Evolutionary conservation across 1,140 invertebrate species (phyloP), one percentile per base, ranked within the genome.

Genomic region (Bicyclus anynana): DNA sequence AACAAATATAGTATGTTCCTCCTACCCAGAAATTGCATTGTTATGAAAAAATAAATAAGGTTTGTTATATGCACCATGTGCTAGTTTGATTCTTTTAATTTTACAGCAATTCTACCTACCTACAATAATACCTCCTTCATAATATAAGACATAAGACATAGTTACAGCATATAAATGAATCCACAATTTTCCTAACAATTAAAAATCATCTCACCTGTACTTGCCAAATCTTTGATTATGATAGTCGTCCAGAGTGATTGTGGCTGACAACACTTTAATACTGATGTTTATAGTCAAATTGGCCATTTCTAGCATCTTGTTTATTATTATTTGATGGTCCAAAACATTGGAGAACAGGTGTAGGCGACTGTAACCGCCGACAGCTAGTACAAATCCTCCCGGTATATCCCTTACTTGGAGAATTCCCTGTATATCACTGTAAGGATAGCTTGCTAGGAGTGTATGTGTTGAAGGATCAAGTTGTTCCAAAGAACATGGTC

Each of bases 401-500:
- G 92, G 89, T 65, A 93, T 92, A 84, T 95, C 93, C 69, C 93
- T 92, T 27, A 95, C 91, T 51, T 89, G 90, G 3, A 90, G 74
- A 4, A 90, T 81, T 0, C 86, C 87, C 59, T 87, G 82, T 12
- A 87, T 76, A 44, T 87, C 97, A 89, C 96, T 97, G 84, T 96
- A 99, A 80, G 93, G 94, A 86, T 99, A 99, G 63, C 94, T 95
- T 33, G 95, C 94, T 49, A 98, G 84, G 10, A 95, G 74, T 64
- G 92, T 91, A 69, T 95, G 94, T 9, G 94, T 96, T 3, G 94
- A 92, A 42, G 95, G 93, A 87, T 99, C 96, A 29, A 97, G 84
- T 88, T 99, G 98, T 82, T 98, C 94, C 17, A 99, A 81, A 48
- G 96, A 96, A 77, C 94, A 95, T 6, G 96, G 93, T 20, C 95